phyloP scores from a whole-genome alignment of 2,888 invertebrate genomes.

The Alloplasta piceator region DNA sequence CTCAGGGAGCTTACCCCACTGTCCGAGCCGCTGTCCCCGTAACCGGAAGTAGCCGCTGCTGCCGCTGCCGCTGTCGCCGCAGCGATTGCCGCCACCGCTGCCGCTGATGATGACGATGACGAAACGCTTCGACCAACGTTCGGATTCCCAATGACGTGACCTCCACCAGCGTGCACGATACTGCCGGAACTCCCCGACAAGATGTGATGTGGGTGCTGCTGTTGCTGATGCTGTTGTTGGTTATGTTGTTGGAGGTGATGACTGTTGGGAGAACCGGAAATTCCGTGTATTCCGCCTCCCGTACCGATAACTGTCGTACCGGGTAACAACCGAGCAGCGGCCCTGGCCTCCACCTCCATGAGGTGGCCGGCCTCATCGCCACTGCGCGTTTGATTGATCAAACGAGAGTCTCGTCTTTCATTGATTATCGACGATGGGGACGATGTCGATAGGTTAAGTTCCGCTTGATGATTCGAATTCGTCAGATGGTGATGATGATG shows the following conservation, averaged over 20 bases:
- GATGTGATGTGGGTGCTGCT: constrained; percentile 84
- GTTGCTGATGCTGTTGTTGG: constrained; percentile 71
- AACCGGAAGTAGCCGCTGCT: constrained; percentile 76
- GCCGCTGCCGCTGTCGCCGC: constrained; percentile 69
- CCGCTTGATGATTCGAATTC: constrained; percentile 61
- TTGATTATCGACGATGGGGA: constrained; percentile 66
- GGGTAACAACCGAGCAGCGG: constrained; percentile 69
- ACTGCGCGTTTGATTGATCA: constrained; percentile 69
- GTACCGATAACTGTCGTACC: constrained; percentile 72
- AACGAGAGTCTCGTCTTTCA: constrained; percentile 66
- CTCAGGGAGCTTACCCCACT: constrained; percentile 91
- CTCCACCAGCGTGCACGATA: constrained; percentile 5
- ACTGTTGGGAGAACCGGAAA: constrained; percentile 74
- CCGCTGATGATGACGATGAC: constrained; percentile 11
- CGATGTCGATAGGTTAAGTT: constrained; percentile 54
- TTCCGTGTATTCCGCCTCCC: constrained; percentile 83
- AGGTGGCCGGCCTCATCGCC: constrained; percentile 79
- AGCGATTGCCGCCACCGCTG: constrained; percentile 70
- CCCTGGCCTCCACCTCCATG: constrained; percentile 81
- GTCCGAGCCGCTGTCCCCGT: constrained; percentile 85
- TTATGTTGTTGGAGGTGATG: constrained; percentile 57
- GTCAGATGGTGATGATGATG: constrained; percentile 64
- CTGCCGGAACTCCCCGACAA: constrained; percentile 9
- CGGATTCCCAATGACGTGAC: not conserved
- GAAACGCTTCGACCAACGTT: too few relatives aligned